Evolutionary conservation across 2,888 invertebrate genomes (phyloP), one percentile per base, ranked within the genome.

Genomic region (Seira sanloemensis): DNA sequence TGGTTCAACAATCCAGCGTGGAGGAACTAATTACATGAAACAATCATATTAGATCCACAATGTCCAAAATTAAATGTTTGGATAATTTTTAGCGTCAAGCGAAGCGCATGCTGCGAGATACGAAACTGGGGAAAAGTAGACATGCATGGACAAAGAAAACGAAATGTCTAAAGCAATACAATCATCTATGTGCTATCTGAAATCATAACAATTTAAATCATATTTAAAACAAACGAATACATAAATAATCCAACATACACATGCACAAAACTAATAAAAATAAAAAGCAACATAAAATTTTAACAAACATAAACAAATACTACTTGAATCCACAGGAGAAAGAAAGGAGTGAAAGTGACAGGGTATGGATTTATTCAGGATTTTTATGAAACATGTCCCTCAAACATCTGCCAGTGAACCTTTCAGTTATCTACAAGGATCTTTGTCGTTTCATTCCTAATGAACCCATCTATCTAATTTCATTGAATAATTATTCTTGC

Each of bases 1-100:
- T 78, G 97, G 97, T 92, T 97, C 97, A 90, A 97, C 93, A 92
- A 97, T 97, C 97, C 97, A 97, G 92, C 97, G 96, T 87, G 97
- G 97, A 90, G 97, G 97, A 91, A 97, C 97, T 97, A 89, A 72
- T 77, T 86, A 84, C 50, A 82, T 25, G 75, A 79, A 82, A 86
- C 85, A 80, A 50, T n/a, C 50, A 77, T 77, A 86, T 87, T 86
- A 86, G 85, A 75, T 25, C 50, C 72, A 37, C 27, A 68, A 37
- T 72, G 37, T 19, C 7, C 27, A 67, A 65, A 27, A 27, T 67
- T 37, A n/a, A n/a, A n/a, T n/a, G n/a, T n/a, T n/a, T n/a, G n/a
- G n/a, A n/a, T n/a, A n/a, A n/a, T 77, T 21, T 71, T 46, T 84
- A 76, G 87, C 87, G 62, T 86, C 80, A 89, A 88, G 88, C 88